Evolutionary conservation across 2,113 vertebrate genomes (phyloP).

Genomic region (Ammodytes marinus): DNA sequence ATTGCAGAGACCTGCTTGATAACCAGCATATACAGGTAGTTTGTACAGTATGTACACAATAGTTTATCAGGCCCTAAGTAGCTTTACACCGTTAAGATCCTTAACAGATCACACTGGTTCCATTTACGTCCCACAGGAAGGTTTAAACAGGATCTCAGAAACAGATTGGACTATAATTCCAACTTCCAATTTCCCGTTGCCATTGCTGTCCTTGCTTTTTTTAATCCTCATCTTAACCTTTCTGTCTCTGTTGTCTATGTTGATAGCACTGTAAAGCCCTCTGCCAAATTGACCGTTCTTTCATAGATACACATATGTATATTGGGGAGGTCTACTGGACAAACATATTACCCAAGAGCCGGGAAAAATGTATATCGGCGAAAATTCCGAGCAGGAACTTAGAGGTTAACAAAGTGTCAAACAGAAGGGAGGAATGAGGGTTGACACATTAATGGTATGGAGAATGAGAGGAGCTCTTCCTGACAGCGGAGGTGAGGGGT

Average conservation of each 20-base stretch:
- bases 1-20: slow-evolving; percentile 4
- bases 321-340: neutral
- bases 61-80: slow-evolving; percentile 59
- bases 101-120: slow-evolving; percentile 65
- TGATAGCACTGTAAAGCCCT: neutral
- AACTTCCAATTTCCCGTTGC: slow-evolving; percentile 1
- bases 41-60: slow-evolving; percentile 31
- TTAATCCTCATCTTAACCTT: neutral
- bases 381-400: slow-evolving; percentile 21
- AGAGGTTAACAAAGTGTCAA: slow-evolving; percentile 28
- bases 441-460: slow-evolving; percentile 52
- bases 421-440: slow-evolving; percentile 20
- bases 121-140: slow-evolving; percentile 24
- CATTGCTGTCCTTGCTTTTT: neutral
- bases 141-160: slow-evolving; percentile 40
- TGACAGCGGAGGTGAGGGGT: slow-evolving; percentile 82
- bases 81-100: slow-evolving; percentile 66
- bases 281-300: neutral
- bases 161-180: neutral
- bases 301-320: neutral
- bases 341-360: neutral
- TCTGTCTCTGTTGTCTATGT: slow-evolving; percentile 3
- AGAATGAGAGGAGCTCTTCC: slow-evolving; percentile 50
- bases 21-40: slow-evolving; percentile 55
- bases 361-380: neutral